Conservation (phyloP, 2,113 vertebrate species). For the Sitta europaea region DNA sequence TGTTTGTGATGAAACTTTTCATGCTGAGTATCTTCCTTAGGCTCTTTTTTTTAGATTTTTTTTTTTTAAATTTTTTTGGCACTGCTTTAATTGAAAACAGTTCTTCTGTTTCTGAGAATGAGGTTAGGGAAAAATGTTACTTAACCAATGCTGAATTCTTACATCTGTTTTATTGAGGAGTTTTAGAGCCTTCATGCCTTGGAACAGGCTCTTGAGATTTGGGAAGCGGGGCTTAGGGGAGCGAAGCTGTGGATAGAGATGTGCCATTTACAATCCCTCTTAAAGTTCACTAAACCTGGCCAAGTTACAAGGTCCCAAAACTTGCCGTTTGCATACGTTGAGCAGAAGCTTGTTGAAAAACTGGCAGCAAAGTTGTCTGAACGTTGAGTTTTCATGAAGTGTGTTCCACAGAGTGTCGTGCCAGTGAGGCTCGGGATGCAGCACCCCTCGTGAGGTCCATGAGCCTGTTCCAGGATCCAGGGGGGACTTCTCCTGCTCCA, state of each 20-base stretch:
- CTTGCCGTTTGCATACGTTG: not conserved
- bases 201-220: constrained; percentile 21
- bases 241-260: not conserved
- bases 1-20: constrained; percentile 20
- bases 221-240: not conserved
- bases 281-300: not conserved
- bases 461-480: not conserved
- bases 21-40: constrained; percentile 16
- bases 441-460: not conserved
- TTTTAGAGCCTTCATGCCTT: constrained; percentile 11
- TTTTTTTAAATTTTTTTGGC: not conserved
- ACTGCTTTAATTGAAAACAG: constrained; percentile 44
- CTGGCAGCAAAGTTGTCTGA: not conserved
- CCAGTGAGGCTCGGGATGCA: not conserved
- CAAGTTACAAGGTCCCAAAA: not conserved
- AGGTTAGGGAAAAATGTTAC: constrained; percentile 53
- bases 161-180: constrained; percentile 40
- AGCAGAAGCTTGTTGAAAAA: not conserved
- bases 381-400: not conserved
- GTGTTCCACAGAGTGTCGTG: not conserved
- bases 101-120: constrained; percentile 46
- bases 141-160: constrained; percentile 49
- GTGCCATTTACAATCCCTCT: not conserved
- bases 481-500: not conserved
- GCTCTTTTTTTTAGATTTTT: not conserved